Evolutionary conservation across 2,888 invertebrate genomes (phyloP).

Genomic region (Rhingia campestris): DNA sequence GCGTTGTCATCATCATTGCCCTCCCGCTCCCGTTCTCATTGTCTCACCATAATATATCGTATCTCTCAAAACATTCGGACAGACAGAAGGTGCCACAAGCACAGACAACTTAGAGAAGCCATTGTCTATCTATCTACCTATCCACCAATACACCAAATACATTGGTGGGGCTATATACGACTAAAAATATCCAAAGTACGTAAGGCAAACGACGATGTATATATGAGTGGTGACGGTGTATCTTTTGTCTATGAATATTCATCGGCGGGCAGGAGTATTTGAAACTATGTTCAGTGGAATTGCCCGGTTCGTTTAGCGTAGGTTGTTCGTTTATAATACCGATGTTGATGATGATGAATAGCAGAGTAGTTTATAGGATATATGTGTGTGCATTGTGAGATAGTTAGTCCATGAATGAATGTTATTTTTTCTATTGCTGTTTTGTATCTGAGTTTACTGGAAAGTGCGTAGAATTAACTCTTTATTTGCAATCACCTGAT

Average conservation of each 20-base stretch:
- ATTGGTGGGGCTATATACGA: slow-evolving; percentile 22
- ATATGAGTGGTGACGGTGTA: slow-evolving; percentile 20
- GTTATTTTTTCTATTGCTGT: slow-evolving; percentile 9
- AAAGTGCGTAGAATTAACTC: slow-evolving; percentile 7
- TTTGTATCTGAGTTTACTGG: slow-evolving; percentile 33
- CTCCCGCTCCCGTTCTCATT: slow-evolving; percentile 7
- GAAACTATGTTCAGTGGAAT: slow-evolving; percentile 50
- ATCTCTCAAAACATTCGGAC: slow-evolving; percentile 35
- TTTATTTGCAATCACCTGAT: slow-evolving; percentile 16
- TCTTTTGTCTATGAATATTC: slow-evolving; percentile 10
- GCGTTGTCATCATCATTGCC: slow-evolving; percentile 32
- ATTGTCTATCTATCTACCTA: slow-evolving; percentile 24
- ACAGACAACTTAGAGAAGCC: slow-evolving; percentile 46
- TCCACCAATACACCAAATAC: background rate
- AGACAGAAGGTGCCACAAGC: slow-evolving; percentile 60
- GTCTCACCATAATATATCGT: background rate
- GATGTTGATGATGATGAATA: slow-evolving; percentile 37
- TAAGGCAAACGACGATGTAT: slow-evolving; percentile 28
- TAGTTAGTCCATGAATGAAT: slow-evolving; percentile 66
- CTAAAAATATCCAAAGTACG: slow-evolving; percentile 62
- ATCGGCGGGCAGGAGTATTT: background rate
- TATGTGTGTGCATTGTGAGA: slow-evolving; percentile 48
- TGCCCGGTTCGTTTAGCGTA: slow-evolving; percentile 49
- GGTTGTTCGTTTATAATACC: slow-evolving; percentile 42
- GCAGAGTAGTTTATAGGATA: slow-evolving; percentile 58